Evolutionary conservation across 2,113 vertebrate genomes (phyloP), one percentile per base, ranked within the genome.

Genomic region (Leucopsar rothschildi): DNA sequence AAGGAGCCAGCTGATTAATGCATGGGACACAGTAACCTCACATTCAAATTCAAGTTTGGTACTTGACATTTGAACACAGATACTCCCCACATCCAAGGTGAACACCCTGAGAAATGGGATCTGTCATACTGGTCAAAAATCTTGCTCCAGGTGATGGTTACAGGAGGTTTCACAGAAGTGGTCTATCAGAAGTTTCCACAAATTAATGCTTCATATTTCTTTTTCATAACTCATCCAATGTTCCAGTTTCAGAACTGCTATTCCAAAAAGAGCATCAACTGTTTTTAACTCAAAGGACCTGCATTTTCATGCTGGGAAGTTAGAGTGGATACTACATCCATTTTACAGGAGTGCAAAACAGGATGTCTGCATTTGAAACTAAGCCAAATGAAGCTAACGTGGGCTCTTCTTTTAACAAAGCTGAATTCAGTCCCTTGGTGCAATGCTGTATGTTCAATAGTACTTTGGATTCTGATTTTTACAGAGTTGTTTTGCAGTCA

Each of bases 1-100:
- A 29, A 85, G 27, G 33, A 80, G 14, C 13, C 78, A 61, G 9
- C 24, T 52, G 79, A 17, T 68, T 66, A 47, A 37, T 12, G 14
- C 17, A 42, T 9, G 6, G 52, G 61, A 60, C 39, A 68, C 25
- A 37, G 16, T 19, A 77, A 42, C 28, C 18, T 85, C 25, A 12
- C 9, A 7, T 33, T 39, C 44, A 60, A 86, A 56, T 53, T 60
- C n/a, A 33, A 12, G 42, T 16, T 57, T 49, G 59, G 70, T 15
- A n/a, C 15, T 42, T 9, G 19, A 29, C 15, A 12, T 21, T 40
- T 73, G 40, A 69, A 52, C 20, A 21, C 0, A 0, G 42, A 33
- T 13, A 63, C 1, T 17, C 16, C 25, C 18, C 24, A 39, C 19
- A 69, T 56, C 31, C 45, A 72, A 82, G 12, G 40, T 29, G 82